A percentile compares a stretch with the other conserved stretches of the same genome.
These are phyloP conservation scores for Beris chalybata DNA, from an alignment of 2,888 invertebrate species.

Conservation along the genomic window DNA sequence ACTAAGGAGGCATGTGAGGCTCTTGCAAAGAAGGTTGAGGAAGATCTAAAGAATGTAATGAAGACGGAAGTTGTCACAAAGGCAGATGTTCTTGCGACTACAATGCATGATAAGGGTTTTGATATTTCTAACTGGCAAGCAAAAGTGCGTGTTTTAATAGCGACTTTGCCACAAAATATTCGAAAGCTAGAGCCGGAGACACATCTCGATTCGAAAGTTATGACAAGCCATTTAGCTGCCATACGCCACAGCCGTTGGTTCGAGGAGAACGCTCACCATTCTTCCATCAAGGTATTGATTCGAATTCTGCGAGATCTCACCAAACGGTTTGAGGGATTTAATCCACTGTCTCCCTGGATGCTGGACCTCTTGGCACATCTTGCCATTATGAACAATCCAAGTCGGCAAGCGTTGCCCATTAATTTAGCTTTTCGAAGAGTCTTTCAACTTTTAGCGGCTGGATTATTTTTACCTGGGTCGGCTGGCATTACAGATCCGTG, in stretches of 20 bases:
- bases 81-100: constrained; percentile 57
- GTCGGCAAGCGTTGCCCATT: constrained; percentile 87
- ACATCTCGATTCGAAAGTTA: constrained; percentile 71
- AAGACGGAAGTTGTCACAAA: constrained; percentile 65
- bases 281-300: constrained; percentile 93
- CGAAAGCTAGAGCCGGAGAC: constrained; percentile 90
- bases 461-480: constrained; percentile 92
- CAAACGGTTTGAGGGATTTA: constrained; percentile 84
- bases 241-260: constrained; percentile 98
- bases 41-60: constrained; percentile 79
- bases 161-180: constrained; percentile 92
- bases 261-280: constrained; percentile 96
- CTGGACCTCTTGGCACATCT: constrained; percentile 93
- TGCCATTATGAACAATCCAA: constrained; percentile 95
- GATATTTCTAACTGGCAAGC: constrained; percentile 84
- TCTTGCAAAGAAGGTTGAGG: constrained; percentile 82
- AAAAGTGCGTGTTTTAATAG: constrained; percentile 85
- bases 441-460: constrained; percentile 88
- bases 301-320: constrained; percentile 91
- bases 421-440: constrained; percentile 89
- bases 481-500: constrained; percentile 93
- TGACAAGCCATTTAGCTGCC: constrained; percentile 88
- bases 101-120: constrained; percentile 77
- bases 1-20: constrained; percentile 95
- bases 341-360: constrained; percentile 95